Conservation (phyloP, 2,888 invertebrate species). For the Xestia c-nigrum region DNA sequence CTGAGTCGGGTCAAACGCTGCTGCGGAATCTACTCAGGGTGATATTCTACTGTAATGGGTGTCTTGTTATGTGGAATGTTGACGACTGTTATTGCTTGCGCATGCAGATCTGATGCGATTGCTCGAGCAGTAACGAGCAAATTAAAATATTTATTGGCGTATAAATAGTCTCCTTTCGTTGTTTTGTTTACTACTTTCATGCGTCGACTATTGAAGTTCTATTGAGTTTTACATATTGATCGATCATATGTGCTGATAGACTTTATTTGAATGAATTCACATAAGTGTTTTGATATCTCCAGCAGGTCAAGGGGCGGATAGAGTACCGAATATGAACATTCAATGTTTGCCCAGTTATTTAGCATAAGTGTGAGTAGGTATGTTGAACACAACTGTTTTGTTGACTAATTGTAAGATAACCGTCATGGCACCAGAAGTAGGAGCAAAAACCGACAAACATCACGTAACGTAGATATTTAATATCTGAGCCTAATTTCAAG, state of each 20-base stretch:
- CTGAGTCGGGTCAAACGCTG: constrained; percentile 65
- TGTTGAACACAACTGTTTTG: neutral
- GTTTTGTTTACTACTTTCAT: constrained; percentile 53
- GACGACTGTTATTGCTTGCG: constrained; percentile 71
- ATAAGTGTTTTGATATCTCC: constrained; percentile 24
- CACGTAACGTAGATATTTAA: constrained; percentile 58
- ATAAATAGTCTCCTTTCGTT: constrained; percentile 64
- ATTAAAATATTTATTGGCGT: constrained; percentile 74
- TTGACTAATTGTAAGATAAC: constrained; percentile 28
- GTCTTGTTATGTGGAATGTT: constrained; percentile 72
- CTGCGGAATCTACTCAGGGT: constrained; percentile 66
- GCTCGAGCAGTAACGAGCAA: constrained; percentile 70
- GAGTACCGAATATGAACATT: constrained; percentile 18
- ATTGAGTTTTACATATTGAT: constrained; percentile 43
- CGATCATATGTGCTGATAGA: constrained; percentile 6
- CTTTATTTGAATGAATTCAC: constrained; percentile 21
- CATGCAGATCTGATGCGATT: constrained; percentile 74
- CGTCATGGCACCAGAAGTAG: constrained; percentile 23
- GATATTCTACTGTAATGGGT: constrained; percentile 68
- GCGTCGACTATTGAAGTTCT: constrained; percentile 22
- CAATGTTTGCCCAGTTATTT: constrained; percentile 16
- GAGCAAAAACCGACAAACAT: constrained; percentile 47
- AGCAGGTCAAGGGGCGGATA: constrained; percentile 22
- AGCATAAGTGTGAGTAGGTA: constrained; percentile 6
- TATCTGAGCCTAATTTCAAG: constrained; percentile 63